Percentiles rank a stretch among this genome's conserved stretches.
These are phyloP conservation scores for Lepidonotus clava DNA, from an alignment of 2,888 invertebrate species.

Conservation along the genomic window DNA sequence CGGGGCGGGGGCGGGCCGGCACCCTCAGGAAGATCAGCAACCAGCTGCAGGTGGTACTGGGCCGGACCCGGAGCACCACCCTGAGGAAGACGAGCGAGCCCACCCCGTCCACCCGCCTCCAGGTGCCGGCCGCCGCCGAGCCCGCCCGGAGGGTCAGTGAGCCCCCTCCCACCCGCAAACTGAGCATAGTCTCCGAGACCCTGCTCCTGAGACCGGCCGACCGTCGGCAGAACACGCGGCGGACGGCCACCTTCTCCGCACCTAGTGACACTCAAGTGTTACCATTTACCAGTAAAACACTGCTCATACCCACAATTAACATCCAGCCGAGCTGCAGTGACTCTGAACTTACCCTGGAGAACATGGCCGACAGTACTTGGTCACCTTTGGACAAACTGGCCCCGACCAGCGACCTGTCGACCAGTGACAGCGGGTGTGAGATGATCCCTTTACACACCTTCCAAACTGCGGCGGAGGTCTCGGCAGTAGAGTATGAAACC, in stretches of 20 bases:
- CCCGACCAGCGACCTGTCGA: background rate
- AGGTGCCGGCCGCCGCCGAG: too few species aligned
- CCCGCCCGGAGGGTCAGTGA: conserved; percentile 13
- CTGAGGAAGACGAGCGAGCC: background rate
- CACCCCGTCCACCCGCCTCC: background rate
- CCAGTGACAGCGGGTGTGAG: conserved; percentile 41
- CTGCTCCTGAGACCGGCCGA: background rate
- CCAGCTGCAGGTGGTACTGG: background rate
- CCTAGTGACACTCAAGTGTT: too few species aligned
- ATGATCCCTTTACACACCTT: background rate
- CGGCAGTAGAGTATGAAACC: background rate
- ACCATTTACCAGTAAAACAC: too few species aligned
- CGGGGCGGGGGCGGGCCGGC: background rate
- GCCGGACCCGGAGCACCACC: background rate
- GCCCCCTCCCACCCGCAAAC: background rate
- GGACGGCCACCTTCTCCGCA: background rate
- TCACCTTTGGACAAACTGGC: background rate
- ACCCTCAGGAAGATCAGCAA: background rate
- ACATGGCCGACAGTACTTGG: background rate
- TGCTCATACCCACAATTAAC: background rate
- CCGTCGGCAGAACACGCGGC: background rate
- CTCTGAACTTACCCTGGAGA: background rate
- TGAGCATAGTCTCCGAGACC: conserved; percentile 13
- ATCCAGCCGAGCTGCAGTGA: background rate
- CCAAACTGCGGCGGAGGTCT: background rate